Percentiles rank a stretch among this genome's conserved stretches.
These are phyloP conservation scores for Villa cingulata DNA, from an alignment of 2,888 invertebrate genomes.

Conservation along the genomic window DNA sequence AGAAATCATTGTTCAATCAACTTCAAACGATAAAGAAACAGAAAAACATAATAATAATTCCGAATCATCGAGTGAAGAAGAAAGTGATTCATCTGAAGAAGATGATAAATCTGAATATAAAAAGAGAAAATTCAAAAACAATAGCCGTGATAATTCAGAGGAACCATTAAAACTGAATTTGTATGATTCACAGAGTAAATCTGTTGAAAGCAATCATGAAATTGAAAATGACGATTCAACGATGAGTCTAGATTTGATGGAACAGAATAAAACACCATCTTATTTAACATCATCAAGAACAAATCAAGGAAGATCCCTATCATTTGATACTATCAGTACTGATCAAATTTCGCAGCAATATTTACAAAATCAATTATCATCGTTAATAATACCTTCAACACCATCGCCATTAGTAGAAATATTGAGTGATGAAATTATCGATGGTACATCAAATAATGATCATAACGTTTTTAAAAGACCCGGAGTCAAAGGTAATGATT, in stretches of 20 bases:
- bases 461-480: slow-evolving; percentile 1
- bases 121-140: neutral
- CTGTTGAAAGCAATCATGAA: neutral
- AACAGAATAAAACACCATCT: neutral
- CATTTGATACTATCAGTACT: neutral
- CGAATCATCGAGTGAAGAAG: neutral
- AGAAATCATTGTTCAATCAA: no score
- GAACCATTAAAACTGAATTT: neutral
- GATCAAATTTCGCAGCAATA: neutral
- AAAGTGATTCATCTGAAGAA: neutral
- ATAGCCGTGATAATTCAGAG: neutral
- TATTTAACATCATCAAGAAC: neutral
- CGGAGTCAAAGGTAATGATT: neutral
- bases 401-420: neutral
- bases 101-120: neutral
- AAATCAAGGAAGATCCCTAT: slow-evolving; percentile 1
- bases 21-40: no score
- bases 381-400: no score
- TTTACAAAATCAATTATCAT: no score
- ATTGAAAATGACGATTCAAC: neutral
- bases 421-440: neutral
- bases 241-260: neutral
- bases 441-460: neutral
- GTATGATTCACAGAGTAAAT: neutral
- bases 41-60: neutral